Percentiles rank a stretch among this genome's conserved stretches.
phyloP scores from a whole-genome alignment of 2,113 vertebrate species.

The Chelonoidis abingdonii region DNA sequence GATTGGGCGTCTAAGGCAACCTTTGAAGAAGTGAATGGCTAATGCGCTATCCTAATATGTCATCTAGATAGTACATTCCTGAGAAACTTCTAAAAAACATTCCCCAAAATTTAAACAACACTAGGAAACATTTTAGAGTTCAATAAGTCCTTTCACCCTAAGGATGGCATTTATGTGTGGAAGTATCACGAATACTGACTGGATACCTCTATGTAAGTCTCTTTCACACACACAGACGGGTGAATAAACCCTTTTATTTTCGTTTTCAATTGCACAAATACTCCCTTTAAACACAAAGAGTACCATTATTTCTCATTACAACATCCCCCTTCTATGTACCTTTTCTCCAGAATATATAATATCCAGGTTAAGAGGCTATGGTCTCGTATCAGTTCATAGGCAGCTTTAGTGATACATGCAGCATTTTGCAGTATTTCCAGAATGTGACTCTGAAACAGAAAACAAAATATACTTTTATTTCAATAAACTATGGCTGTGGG shows the following conservation, averaged over 20 bases:
- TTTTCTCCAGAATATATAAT: slow-evolving; percentile 84
- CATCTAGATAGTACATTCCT: not conserved
- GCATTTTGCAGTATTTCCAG: slow-evolving; percentile 85
- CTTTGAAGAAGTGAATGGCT: not conserved
- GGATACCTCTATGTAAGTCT: not conserved
- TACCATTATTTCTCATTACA: not conserved
- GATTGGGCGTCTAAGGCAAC: not conserved
- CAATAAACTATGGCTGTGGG: not conserved
- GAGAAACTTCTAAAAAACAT: not conserved
- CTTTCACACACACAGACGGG: not conserved
- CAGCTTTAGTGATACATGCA: slow-evolving; percentile 83
- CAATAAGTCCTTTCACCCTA: not conserved
- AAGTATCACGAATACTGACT: accelerated
- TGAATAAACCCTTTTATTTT: not conserved
- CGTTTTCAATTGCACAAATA: not conserved
- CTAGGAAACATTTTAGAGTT: not conserved
- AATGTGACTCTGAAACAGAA: slow-evolving; percentile 83
- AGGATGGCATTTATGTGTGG: accelerated
- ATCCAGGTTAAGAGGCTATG: slow-evolving; percentile 91
- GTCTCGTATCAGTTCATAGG: slow-evolving; percentile 87
- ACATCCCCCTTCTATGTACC: slow-evolving; percentile 67
- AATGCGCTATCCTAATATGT: not conserved
- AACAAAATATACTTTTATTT: not conserved
- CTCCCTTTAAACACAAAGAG: not conserved
- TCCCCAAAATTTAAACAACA: not conserved